Base-by-base conservation (phyloP, 2,797 vertebrate genomes). In the Scyliorhinus canicula region DNA sequence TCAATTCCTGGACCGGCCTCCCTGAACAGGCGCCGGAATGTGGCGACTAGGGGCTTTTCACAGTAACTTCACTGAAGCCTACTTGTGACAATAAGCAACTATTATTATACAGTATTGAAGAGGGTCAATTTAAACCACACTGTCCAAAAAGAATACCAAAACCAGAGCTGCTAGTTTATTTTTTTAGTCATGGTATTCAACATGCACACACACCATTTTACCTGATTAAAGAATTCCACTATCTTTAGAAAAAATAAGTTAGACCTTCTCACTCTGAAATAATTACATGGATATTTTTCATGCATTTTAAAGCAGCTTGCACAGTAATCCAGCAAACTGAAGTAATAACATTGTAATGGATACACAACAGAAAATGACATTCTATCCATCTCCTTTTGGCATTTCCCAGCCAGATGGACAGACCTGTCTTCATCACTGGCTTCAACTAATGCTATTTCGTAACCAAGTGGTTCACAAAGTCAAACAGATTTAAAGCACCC, bases 291-390 rank as follows among this genome's bases (percentile, higher is more conserved):
- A 21, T 63, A 63, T 21, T 63, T 91, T n/a, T 91, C 88, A n/a
- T 63, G 88, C 57, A 91, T 91, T 60, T 91, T 91, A 91, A 60
- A 63, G 57, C 88, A 40, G n/a, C 57, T 6, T 63, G 57, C 35
- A 60, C 35, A 63, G 21, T 91, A 91, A 91, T 40, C 24, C 57
- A 91, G 88, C 55, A 91, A 63, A 35, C 57, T 91, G 88, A 63
- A 60, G 88, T 63, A 91, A 91, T 91, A n/a, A 26, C 35, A 63
- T 63, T 63, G 88, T 63, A 63, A 91, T 91, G n/a, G 88, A 91
- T 6, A 35, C 21, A 63, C 3, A n/a, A 63, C 57, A 63, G 7
- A 60, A 40, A 40, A 24, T 91, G n/a, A 63, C 88, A 40, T 2
- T 91, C 21, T 11, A 60, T 60, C 57, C 88, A 63, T 91, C 60